Evolutionary conservation across 1,140 invertebrate species (phyloP), one percentile per base, ranked within the genome.

Genomic region (Psix sp.): DNA sequence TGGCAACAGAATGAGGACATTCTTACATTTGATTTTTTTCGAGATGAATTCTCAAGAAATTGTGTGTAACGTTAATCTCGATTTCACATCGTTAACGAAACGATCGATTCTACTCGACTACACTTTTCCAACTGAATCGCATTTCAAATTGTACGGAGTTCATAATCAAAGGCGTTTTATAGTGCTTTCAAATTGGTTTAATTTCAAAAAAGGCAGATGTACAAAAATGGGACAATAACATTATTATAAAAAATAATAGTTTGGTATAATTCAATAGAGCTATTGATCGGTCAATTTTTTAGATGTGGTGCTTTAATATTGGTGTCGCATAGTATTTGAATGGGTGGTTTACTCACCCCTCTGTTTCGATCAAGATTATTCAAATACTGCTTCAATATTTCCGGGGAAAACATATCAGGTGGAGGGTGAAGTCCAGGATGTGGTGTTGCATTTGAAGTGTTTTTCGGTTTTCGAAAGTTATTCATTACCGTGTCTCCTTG

Each of bases 361-460:
- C 52, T 40, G 40, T 63, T 80, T 79, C 74, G 75, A 6, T 77
- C 73, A 10, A 84, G 36, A 49, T 60, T 82, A 54, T 54, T 80
- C 16, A 86, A 35, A 48, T 84, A 86, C 15, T 79, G 62, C 18
- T 74, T 79, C 31, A 86, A 68, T 26, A 84, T 70, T 80, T 84
- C 83, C 16, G 85, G 77, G 5, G 84, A 66, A 29, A 75, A 57
- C 63, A 78, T 68, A 6, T 72, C 60, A n/a, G 59, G 7, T 24
- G 72, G 39, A 10, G 46, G 39, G 36, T 62, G 39, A 1, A 36
- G 13, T 10, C 73, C 66, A 11, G 72, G 57, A 42, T 68, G 65
- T 3, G 48, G 17, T 0, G 70, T 13, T 24, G 63, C 33, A 35
- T 67, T 66, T 56, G 42, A 40, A 24, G 38, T 36, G 43, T 70